A percentile compares a stretch with the other conserved stretches of the same genome.
phyloP scores from a whole-genome alignment of 2,113 vertebrate genomes.

The Esox niger region DNA sequence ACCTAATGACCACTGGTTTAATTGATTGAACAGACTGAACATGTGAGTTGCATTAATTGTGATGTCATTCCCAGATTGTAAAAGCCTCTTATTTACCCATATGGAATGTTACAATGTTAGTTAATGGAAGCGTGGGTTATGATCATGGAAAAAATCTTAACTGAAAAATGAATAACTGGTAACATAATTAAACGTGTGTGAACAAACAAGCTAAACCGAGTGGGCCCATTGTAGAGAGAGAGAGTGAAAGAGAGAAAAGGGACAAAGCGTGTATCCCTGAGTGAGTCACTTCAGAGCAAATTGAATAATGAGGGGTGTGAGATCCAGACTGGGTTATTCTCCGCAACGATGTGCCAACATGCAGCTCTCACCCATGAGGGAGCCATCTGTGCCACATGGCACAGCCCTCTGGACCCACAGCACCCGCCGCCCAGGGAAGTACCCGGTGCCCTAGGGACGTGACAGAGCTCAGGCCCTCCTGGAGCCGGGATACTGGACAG shows the following conservation, averaged over 20 bases:
- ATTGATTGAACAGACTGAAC: not conserved
- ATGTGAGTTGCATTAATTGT: slow-evolving; percentile 2
- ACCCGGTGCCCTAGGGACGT: slow-evolving; percentile 28
- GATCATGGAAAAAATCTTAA: not conserved
- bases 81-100: not conserved
- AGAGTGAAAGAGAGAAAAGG: slow-evolving; percentile 1
- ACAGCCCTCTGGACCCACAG: not conserved
- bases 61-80: not conserved
- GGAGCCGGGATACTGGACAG: slow-evolving; percentile 5
- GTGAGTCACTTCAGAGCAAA: slow-evolving; percentile 56
- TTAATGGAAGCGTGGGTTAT: not conserved
- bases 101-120: not conserved
- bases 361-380: slow-evolving; percentile 40
- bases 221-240: too few species aligned
- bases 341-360: slow-evolving; percentile 56
- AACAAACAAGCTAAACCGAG: too few species aligned
- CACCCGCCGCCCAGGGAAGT: not conserved
- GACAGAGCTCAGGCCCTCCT: slow-evolving; percentile 43
- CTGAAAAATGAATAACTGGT: not conserved
- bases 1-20: not conserved
- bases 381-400: slow-evolving; percentile 36
- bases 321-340: slow-evolving; percentile 43
- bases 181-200: too few species aligned
- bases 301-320: slow-evolving; percentile 53
- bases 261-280: slow-evolving; percentile 28